A percentile compares a stretch with the other conserved stretches of the same genome.
Conservation (phyloP, 2,888 invertebrate species). For the Macrophya annulata region DNA sequence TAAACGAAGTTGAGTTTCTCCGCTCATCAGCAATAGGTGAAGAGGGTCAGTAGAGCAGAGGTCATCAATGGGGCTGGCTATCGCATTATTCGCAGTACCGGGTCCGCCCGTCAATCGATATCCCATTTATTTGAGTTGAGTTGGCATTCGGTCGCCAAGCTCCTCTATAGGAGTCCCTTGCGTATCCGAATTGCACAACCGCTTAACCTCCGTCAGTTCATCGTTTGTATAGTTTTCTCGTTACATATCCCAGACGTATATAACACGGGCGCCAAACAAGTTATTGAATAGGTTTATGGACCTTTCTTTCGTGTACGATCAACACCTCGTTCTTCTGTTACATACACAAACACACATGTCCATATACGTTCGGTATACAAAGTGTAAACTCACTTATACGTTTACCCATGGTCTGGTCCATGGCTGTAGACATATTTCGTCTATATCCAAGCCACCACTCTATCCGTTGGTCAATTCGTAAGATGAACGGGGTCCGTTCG, state of each 20-base stretch:
- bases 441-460: neutral
- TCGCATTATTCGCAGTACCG: conserved; percentile 48
- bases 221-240: neutral
- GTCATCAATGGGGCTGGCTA: conserved; percentile 22
- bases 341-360: neutral
- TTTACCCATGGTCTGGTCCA: neutral
- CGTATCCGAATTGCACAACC: conserved; percentile 33
- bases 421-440: neutral
- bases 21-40: conserved; percentile 26
- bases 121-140: conserved; percentile 55
- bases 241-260: neutral
- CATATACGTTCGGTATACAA: no score
- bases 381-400: neutral
- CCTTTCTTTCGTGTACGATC: conserved; percentile 12
- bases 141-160: conserved; percentile 48
- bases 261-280: neutral
- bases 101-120: conserved; percentile 51
- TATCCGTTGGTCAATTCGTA: conserved; percentile 1
- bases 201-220: conserved; percentile 9
- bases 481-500: neutral
- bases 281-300: neutral
- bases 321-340: neutral
- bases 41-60: conserved; percentile 46
- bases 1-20: neutral
- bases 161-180: conserved; percentile 25